phyloP scores from a whole-genome alignment of 2,888 invertebrate genomes.

The Neocrepidodera transversa region DNA sequence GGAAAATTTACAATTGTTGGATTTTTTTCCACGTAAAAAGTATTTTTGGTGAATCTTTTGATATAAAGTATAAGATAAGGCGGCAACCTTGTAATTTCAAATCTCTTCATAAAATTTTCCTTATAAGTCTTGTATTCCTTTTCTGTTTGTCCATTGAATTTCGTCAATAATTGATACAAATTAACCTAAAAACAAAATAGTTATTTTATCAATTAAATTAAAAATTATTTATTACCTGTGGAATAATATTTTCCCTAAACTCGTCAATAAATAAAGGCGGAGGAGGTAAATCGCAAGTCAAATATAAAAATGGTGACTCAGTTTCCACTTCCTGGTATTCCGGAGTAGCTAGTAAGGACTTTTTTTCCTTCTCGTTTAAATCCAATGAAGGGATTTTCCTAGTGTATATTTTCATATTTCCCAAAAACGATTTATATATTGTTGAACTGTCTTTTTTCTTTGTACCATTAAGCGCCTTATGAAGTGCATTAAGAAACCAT shows the following conservation, averaged over 20 bases:
- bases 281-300: slow-evolving; percentile 97
- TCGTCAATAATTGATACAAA: slow-evolving; percentile 89
- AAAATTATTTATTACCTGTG: slow-evolving; percentile 71
- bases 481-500: slow-evolving; percentile 97
- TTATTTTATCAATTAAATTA: not conserved
- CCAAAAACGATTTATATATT: slow-evolving; percentile 93
- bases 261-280: slow-evolving; percentile 98
- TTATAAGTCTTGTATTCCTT: slow-evolving; percentile 99
- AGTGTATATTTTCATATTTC: slow-evolving; percentile 88
- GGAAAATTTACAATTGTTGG: slow-evolving; percentile 99
- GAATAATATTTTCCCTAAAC: slow-evolving; percentile 97
- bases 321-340: slow-evolving; percentile 89
- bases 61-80: slow-evolving; percentile 96
- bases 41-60: slow-evolving; percentile 98
- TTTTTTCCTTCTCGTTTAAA: slow-evolving; percentile 86
- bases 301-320: slow-evolving; percentile 92
- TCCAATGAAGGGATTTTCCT: slow-evolving; percentile 94
- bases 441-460: slow-evolving; percentile 89
- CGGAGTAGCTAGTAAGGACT: slow-evolving; percentile 76
- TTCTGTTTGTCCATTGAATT: slow-evolving; percentile 94
- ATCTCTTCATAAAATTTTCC: slow-evolving; percentile 96
- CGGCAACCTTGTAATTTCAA: slow-evolving; percentile 92
- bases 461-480: slow-evolving; percentile 91
- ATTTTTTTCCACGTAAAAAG: slow-evolving; percentile 98
- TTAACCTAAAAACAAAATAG: slow-evolving; percentile 73